Evolutionary conservation across 2,797 vertebrate genomes (phyloP).

Genomic region (Urophycis tenuis): DNA sequence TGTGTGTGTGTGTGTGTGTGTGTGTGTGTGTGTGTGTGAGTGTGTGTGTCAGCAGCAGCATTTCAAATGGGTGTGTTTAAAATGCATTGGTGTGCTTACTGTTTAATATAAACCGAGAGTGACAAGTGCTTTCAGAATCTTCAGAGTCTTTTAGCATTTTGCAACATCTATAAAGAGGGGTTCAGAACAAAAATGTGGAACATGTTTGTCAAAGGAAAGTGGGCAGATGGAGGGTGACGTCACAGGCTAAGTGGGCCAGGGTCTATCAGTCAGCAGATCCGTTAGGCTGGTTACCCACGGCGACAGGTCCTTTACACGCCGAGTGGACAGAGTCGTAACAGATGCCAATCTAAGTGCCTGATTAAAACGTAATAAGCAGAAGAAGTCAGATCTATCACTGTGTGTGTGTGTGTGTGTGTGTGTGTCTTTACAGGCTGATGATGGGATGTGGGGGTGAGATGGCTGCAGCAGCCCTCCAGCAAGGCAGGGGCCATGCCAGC

Average conservation of each 20-base stretch:
- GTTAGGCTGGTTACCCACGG: slow-evolving; percentile 60
- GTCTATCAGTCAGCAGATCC: slow-evolving; percentile 60
- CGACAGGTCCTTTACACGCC: slow-evolving; percentile 63
- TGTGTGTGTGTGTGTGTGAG: not conserved
- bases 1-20: not conserved
- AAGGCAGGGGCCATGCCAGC: slow-evolving; percentile 64
- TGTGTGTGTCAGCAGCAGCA: not conserved
- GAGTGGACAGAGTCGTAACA: slow-evolving; percentile 68
- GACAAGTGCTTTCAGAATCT: not conserved
- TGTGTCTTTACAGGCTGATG: slow-evolving; percentile 31
- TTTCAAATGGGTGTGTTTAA: not conserved
- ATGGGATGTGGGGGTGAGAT: slow-evolving; percentile 44
- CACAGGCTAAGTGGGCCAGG: slow-evolving; percentile 60
- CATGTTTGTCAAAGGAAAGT: not conserved
- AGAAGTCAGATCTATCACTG: slow-evolving; percentile 39
- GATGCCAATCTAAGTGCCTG: slow-evolving; percentile 75
- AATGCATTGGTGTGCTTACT: not conserved
- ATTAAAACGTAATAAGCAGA: slow-evolving; percentile 77
- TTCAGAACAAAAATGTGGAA: not conserved
- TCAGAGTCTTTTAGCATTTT: too few species aligned
- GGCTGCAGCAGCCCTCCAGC: slow-evolving; percentile 65
- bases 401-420: slow-evolving; percentile 25
- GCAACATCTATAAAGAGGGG: not conserved
- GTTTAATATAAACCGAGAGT: too few species aligned
- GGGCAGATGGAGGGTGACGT: slow-evolving; percentile 42